Evolutionary conservation across 2,113 vertebrate species (phyloP).

Genomic region (Carassius carassius): DNA sequence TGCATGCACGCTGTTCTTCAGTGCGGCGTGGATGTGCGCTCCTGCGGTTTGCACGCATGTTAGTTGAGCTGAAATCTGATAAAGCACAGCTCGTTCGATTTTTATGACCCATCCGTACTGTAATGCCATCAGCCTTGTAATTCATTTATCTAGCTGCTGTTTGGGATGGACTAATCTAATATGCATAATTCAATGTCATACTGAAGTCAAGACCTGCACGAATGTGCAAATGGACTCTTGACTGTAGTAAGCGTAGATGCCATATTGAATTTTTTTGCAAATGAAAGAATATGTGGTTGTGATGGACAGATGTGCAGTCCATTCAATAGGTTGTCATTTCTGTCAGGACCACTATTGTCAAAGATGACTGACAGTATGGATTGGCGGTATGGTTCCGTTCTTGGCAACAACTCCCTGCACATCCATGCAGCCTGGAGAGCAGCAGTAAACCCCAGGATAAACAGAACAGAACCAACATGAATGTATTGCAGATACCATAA

Average conservation of each 20-base stretch:
- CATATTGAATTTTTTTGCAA: not conserved
- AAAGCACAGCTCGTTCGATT: not conserved
- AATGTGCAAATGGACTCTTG: slow-evolving; percentile 19
- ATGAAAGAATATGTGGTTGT: not conserved
- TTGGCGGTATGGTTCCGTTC: no score
- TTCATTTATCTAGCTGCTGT: slow-evolving; percentile 9
- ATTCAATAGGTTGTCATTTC: not conserved
- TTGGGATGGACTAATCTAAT: slow-evolving; percentile 34
- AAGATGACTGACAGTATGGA: no score
- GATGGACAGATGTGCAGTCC: not conserved
- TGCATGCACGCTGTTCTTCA: not conserved
- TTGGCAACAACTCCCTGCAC: no score
- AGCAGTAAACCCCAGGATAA: no score
- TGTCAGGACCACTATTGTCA: no score
- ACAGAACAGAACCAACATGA: no score
- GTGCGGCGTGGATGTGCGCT: not conserved
- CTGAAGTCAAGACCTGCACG: not conserved
- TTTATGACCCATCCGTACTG: slow-evolving; percentile 21
- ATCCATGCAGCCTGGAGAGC: no score
- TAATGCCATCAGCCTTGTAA: slow-evolving; percentile 26
- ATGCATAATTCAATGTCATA: slow-evolving; percentile 37
- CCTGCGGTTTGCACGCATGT: not conserved
- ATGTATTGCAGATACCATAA: no score
- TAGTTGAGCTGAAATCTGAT: slow-evolving; percentile 39
- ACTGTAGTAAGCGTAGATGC: not conserved